phyloP scores from a whole-genome alignment of 2,113 vertebrate genomes.

The Rutilus rutilus region DNA sequence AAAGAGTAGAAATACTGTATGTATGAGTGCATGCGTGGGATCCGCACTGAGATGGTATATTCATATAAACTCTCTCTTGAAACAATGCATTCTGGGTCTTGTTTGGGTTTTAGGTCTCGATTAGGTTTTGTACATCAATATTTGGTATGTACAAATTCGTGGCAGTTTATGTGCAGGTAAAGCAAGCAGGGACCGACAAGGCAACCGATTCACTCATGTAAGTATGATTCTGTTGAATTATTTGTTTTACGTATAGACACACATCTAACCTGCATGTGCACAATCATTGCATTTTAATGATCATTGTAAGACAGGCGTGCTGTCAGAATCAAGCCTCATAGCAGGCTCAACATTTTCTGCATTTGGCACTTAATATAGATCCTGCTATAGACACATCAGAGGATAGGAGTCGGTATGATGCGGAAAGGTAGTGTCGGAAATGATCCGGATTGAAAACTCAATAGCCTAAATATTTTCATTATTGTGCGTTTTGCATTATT shows the following conservation, averaged over 20 bases:
- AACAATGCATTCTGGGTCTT: neutral
- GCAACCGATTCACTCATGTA: slow-evolving; percentile 10
- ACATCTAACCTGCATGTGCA: slow-evolving; percentile 9
- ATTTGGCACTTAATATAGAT: neutral
- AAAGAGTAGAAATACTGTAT: slow-evolving; percentile 18
- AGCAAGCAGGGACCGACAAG: neutral
- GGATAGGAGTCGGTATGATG: neutral
- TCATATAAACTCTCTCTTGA: slow-evolving; percentile 12
- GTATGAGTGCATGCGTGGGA: slow-evolving; percentile 32
- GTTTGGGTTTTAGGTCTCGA: neutral
- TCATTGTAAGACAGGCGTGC: neutral
- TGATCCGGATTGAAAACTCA: too few species aligned
- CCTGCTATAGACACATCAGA: neutral
- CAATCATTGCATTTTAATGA: slow-evolving; percentile 17
- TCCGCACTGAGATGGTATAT: slow-evolving; percentile 14
- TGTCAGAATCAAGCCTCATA: slow-evolving; percentile 8
- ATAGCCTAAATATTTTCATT: neutral
- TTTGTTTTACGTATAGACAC: neutral
- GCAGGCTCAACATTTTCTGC: slow-evolving; percentile 9
- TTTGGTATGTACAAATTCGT: neutral
- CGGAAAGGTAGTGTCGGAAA: neutral
- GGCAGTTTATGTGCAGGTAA: slow-evolving; percentile 20
- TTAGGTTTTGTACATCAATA: slow-evolving; percentile 5
- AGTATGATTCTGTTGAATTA: slow-evolving; percentile 48
- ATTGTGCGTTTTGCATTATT: neutral